phyloP scores from a whole-genome alignment of 92 coral and sea anemone genomes.

The Paragorgia papillata region DNA sequence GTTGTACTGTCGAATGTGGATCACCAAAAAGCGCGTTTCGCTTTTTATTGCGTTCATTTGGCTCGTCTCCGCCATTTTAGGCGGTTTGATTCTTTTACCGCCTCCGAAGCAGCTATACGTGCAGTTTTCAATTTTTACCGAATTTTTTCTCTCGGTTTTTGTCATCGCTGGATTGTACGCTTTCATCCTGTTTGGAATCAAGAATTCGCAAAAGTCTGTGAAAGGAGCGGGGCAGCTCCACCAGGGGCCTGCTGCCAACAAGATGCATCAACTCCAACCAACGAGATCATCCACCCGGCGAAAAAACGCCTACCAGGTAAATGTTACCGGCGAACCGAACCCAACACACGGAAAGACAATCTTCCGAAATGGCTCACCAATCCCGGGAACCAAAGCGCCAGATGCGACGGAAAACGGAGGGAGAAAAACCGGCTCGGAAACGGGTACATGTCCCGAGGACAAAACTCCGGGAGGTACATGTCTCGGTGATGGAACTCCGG shows the following conservation, averaged over 20 bases:
- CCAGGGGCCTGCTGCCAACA: background rate
- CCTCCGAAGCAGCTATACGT: conserved; percentile 21
- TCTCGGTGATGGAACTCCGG: background rate
- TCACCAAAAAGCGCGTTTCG: conserved; percentile 39
- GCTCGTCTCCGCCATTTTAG: conserved; percentile 17
- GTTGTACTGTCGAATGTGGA: conserved; percentile 33
- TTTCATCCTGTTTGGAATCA: conserved; percentile 13
- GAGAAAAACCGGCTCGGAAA: background rate
- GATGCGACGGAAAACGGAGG: background rate
- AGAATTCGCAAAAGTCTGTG: conserved; percentile 6
- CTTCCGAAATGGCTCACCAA: background rate
- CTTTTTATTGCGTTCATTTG: conserved; percentile 33
- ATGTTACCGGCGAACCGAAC: conserved; percentile 2
- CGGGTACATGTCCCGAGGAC: background rate
- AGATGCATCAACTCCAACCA: too few relatives aligned
- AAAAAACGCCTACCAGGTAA: background rate
- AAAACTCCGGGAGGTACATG: background rate
- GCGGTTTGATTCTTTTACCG: conserved; percentile 27
- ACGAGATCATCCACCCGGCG: background rate
- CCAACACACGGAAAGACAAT: background rate
- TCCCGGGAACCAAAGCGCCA: background rate
- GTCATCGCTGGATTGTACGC: conserved; percentile 27
- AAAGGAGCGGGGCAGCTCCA: conserved; percentile 17
- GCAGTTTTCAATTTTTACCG: conserved; percentile 33
- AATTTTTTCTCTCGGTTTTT: conserved; percentile 34